phyloP scores from a whole-genome alignment of 2,113 vertebrate genomes.

The Heterotilapia buettikoferi region DNA sequence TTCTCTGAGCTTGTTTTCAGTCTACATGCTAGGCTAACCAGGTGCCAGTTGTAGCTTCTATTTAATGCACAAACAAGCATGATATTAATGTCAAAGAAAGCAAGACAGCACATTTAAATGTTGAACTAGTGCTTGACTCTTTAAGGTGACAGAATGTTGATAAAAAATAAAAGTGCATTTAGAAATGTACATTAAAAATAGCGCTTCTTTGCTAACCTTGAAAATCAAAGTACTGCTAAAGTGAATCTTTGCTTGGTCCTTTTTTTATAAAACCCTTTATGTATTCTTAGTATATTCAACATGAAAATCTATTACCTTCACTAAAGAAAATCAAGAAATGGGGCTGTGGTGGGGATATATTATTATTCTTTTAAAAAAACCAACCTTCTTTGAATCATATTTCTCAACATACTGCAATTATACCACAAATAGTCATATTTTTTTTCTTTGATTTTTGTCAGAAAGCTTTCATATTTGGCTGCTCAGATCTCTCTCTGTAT shows the following conservation, averaged over 20 bases:
- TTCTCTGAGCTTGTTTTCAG: background rate
- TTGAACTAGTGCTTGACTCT: background rate
- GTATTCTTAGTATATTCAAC: background rate
- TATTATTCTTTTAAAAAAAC: background rate
- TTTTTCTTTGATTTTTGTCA: background rate
- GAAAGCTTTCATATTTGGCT: background rate
- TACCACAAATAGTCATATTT: background rate
- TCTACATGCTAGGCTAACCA: background rate
- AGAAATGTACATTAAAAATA: background rate
- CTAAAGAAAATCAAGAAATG: background rate
- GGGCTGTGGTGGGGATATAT: background rate
- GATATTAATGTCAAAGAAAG: background rate
- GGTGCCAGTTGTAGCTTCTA: background rate
- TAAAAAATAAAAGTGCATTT: background rate
- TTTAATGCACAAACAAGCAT: background rate
- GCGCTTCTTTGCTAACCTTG: background rate
- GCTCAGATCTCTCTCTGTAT: background rate
- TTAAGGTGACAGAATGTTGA: background rate
- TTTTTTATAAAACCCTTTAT: background rate
- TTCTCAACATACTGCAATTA: background rate
- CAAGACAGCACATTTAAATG: background rate
- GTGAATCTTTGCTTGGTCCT: background rate
- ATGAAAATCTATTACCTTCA: background rate
- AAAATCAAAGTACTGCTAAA: background rate
- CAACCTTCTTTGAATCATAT: background rate